Evolutionary conservation across 2,888 invertebrate genomes (phyloP).

Genomic region (Orgyia antiqua): DNA sequence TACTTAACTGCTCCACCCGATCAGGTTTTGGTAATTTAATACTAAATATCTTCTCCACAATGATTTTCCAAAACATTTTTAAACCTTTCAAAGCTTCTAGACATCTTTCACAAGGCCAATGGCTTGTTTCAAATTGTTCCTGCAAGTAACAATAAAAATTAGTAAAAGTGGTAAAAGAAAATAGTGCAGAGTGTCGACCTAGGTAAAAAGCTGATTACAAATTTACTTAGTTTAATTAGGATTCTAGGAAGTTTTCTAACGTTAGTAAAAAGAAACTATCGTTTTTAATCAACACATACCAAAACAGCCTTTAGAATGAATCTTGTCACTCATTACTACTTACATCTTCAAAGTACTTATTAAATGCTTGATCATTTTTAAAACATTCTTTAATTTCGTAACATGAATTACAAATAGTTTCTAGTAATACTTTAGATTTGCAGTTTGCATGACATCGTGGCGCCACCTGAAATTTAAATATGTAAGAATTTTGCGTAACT

Average conservation of each 20-base stretch:
- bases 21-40: slow-evolving; percentile 38
- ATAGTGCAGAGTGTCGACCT: too few species aligned
- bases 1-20: slow-evolving; percentile 18
- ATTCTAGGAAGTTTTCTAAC: too few species aligned
- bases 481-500: too few species aligned
- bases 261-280: too few species aligned
- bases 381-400: slow-evolving; percentile 54
- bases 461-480: slow-evolving; percentile 31
- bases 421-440: slow-evolving; percentile 56
- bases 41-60: slow-evolving; percentile 55
- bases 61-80: slow-evolving; percentile 66
- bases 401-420: slow-evolving; percentile 56
- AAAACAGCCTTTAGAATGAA: too few species aligned
- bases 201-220: too few species aligned
- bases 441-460: slow-evolving; percentile 60
- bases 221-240: too few species aligned
- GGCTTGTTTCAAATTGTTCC: slow-evolving; percentile 64
- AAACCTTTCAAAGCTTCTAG: slow-evolving; percentile 61
- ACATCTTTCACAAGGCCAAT: slow-evolving; percentile 67
- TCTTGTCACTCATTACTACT: too few species aligned
- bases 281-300: too few species aligned
- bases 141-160: slow-evolving; percentile 24
- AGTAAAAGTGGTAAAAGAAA: too few species aligned
- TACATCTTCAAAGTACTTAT: slow-evolving; percentile 61
- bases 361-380: slow-evolving; percentile 40